Base-by-base conservation (phyloP, 2,888 invertebrate genomes). In the Allygus modestus region DNA sequence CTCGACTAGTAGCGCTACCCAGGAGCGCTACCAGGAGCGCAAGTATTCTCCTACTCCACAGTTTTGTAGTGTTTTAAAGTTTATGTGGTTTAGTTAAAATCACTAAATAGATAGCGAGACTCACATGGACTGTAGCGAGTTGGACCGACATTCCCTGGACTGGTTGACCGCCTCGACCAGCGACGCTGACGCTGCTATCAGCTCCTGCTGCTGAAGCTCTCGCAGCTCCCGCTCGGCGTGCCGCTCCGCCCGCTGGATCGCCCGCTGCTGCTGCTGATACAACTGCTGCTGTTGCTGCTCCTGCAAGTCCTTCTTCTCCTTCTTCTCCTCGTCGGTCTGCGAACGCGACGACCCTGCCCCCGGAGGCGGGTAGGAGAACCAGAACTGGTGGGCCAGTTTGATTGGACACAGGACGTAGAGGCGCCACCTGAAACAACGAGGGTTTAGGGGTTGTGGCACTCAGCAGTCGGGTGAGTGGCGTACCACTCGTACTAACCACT, bases 361-460 rank as follows among this genome's bases (percentile, higher is more conserved):
- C 89, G 95, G 95, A 89, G 95, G 95, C 92, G 95, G 95, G 92
- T 95, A 95, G 86, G 95, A 95, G 90, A 96, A 95, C 96, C 96
- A 96, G 92, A 96, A 96, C 93, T 96, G 95, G 91, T 95, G 95
- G 92, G 96, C 96, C 96, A 96, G 95, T 92, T 94, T 95, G 93
- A 90, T 61, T 58, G 54, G 33, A 89, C 86, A 54, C 54, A 28
- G 15, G 69, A 61, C 84, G 71, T 41, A 17, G 28, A 51, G 43
- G 79, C 79, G 81, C 43, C 84, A 71, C 84, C 65, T 79, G 58
- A 7, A 73, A 73, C 73, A 69, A n/a, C n/a, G n/a, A n/a, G n/a
- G 26, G 17, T 11, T 51, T 12, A 51, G 17, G 7, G n/a, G n/a
- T 41, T 41, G 5, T 11, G 5, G 41, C 41, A 41, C 41, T 5